phyloP scores from a whole-genome alignment of 2,888 invertebrate species.

The Drosophila maculinotata region DNA sequence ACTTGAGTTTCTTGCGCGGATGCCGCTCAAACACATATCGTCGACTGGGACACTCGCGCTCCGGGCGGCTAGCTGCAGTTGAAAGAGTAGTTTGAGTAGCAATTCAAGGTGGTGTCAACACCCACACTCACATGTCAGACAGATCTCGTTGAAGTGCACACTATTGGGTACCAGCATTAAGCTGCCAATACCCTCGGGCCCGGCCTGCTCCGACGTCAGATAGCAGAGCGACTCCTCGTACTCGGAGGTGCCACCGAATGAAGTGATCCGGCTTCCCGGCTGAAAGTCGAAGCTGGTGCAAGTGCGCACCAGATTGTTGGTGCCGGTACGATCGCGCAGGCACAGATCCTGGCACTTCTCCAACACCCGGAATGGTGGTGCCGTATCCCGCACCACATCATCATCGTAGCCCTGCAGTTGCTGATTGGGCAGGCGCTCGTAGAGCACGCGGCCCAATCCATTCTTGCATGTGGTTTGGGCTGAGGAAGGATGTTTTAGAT shows the following conservation, averaged over 20 bases:
- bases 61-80: constrained; percentile 91
- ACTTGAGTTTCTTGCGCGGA: constrained; percentile 92
- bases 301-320: constrained; percentile 92
- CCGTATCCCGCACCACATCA: constrained; percentile 93
- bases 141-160: constrained; percentile 95
- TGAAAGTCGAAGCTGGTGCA: constrained; percentile 96
- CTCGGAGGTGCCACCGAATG: constrained; percentile 92
- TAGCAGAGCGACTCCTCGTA: constrained; percentile 96
- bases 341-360: constrained; percentile 96
- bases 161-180: constrained; percentile 95
- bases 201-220: constrained; percentile 93
- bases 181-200: constrained; percentile 94
- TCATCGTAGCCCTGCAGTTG: constrained; percentile 95
- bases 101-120: constrained; percentile 26
- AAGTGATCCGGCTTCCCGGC: constrained; percentile 93
- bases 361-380: constrained; percentile 93
- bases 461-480: constrained; percentile 95
- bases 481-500: constrained; percentile 28
- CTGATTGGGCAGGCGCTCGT: constrained; percentile 94
- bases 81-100: background rate
- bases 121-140: constrained; percentile 91
- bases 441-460: constrained; percentile 94
- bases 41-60: constrained; percentile 94
- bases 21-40: constrained; percentile 95
- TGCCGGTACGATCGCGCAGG: constrained; percentile 90